Conservation (phyloP, 2,113 vertebrate species). For the Zapus hudsonius region DNA sequence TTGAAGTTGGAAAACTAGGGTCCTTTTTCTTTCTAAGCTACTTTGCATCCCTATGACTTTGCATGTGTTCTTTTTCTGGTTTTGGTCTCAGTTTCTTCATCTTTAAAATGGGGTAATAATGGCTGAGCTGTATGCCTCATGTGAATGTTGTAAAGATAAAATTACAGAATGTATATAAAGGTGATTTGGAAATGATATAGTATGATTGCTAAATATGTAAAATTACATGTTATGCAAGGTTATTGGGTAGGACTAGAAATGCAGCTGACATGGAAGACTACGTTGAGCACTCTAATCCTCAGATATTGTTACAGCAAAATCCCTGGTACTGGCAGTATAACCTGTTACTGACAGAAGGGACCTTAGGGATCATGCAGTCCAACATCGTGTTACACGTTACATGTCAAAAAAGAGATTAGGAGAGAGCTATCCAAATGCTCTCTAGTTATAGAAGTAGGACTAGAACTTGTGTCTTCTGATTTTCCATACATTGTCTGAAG, state of each 20-base stretch:
- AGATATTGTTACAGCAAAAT: background rate
- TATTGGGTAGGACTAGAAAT: background rate
- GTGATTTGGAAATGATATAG: background rate
- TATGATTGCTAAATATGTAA: background rate
- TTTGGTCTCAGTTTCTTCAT: background rate
- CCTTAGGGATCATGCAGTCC: background rate
- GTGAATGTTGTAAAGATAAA: conserved; percentile 18
- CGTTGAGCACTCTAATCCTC: background rate
- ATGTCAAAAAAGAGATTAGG: conserved; percentile 5
- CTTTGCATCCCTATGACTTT: background rate
- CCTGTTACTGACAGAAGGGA: background rate
- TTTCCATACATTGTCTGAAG: conserved; percentile 22
- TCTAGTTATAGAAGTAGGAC: conserved; percentile 23
- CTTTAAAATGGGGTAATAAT: conserved; percentile 13
- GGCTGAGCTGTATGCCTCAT: background rate
- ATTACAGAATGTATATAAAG: conserved; percentile 8
- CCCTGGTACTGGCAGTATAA: conserved; percentile 7
- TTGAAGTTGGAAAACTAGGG: background rate
- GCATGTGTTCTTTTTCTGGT: background rate
- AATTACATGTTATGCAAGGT: background rate
- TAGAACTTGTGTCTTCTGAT: background rate
- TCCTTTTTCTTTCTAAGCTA: conserved; percentile 23
- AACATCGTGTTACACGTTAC: background rate
- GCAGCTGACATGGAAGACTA: background rate
- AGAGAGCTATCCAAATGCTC: conserved; percentile 3